Evolutionary conservation across 2,797 vertebrate species (phyloP), one percentile per base, ranked within the genome.

Genomic region (Antennarius maculatus): DNA sequence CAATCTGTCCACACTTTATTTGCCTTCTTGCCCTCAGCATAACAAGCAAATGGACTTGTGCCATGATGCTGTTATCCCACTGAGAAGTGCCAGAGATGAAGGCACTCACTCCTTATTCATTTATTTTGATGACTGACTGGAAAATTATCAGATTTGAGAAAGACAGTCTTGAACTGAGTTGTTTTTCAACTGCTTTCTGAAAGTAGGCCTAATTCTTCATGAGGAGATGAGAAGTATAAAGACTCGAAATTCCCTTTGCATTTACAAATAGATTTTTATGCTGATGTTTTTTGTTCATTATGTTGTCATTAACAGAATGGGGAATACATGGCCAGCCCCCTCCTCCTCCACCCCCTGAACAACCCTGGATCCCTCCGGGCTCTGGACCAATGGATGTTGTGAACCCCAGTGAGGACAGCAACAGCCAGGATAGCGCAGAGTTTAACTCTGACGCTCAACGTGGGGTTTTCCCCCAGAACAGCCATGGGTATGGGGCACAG

Each of bases 351-450:
- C 96, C 96, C 83, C 95, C 95, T 79, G 97, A 99, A 28, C 97
- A 97, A 88, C 89, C 95, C 71, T 99, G 97, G 97, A 97, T 98
- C 86, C 93, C 97, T 83, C 95, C 97, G 72, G 94, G 95, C 27
- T 95, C 96, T 63, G 95, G 93, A 65, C 96, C 97, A 77, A 98
- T 99, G 96, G 97, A 99, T 81, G 94, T 97, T 76, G 96, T 97
- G 86, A 96, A 95, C 91, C 95, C 95, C 5, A 97, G 95, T 0
- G 97, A 98, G 92, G 98, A 99, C 94, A 98, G 96, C 94, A 99
- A 97, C 94, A 99, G 97, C 93, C 97, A 99, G 93, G 97, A 99
- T 94, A 98, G 97, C 93, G 92, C 93, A 82, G 98, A 99, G 77
- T 99, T 99, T 95, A 90, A 94, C 86, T 91, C 95, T 85, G 97